A percentile compares a stretch with the other conserved stretches of the same genome.
Evolutionary conservation across 2,113 vertebrate genomes (phyloP).

Genomic region (Ranitomeya variabilis): DNA sequence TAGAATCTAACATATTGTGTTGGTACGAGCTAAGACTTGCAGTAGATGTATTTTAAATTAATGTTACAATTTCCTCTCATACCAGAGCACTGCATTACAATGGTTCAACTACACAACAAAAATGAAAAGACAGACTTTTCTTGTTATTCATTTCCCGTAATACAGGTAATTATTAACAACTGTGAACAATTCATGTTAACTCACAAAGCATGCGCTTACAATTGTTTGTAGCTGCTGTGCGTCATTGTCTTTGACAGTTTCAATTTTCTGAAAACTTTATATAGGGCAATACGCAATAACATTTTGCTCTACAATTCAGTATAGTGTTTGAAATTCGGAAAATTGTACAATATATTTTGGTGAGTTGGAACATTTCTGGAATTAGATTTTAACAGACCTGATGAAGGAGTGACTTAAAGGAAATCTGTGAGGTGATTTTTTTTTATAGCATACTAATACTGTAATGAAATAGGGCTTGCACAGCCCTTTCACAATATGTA

Average conservation of each 20-base stretch:
- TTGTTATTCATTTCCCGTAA: slow-evolving; percentile 26
- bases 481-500: too few relatives aligned
- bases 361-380: not conserved
- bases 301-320: slow-evolving; percentile 1
- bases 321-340: not conserved
- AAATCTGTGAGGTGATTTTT: too few relatives aligned
- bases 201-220: slow-evolving; percentile 17
- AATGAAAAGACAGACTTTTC: slow-evolving; percentile 20
- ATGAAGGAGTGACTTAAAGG: not conserved
- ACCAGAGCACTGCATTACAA: slow-evolving; percentile 28
- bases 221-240: slow-evolving; percentile 42
- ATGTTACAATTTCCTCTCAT: slow-evolving; percentile 15
- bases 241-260: slow-evolving; percentile 29
- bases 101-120: slow-evolving; percentile 30
- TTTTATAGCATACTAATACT: too few relatives aligned
- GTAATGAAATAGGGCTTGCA: too few relatives aligned
- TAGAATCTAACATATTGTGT: slow-evolving; percentile 8
- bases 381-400: not conserved
- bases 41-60: slow-evolving; percentile 19
- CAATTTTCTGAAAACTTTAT: slow-evolving; percentile 43
- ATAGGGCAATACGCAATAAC: not conserved
- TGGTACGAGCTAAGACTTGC: not conserved
- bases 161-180: slow-evolving; percentile 48
- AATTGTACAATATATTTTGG: slow-evolving; percentile 1
- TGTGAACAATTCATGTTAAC: slow-evolving; percentile 25